Evolutionary conservation across 2,113 vertebrate genomes (phyloP).

Genomic region (Halcyon malimbica): DNA sequence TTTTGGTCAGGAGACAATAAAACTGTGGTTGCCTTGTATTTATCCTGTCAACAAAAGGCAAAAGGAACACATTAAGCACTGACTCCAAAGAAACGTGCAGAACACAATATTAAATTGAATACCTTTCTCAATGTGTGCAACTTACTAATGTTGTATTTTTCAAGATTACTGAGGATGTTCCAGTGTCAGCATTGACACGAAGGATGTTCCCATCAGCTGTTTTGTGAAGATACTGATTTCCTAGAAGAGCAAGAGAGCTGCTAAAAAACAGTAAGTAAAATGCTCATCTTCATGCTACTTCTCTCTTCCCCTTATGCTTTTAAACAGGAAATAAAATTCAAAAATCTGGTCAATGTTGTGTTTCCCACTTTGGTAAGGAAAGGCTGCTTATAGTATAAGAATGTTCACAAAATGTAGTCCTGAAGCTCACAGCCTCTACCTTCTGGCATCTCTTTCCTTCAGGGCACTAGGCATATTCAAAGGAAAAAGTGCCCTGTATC

Average conservation of each 20-base stretch:
- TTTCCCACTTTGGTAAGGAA: background rate
- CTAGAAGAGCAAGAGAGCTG: constrained; percentile 61
- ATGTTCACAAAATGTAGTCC: background rate
- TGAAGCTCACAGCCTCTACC: background rate
- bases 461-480: background rate
- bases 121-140: constrained; percentile 22
- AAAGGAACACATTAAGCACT: constrained; percentile 3
- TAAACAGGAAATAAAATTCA: background rate
- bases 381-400: background rate
- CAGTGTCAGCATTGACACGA: constrained; percentile 25
- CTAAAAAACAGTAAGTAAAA: background rate
- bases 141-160: constrained; percentile 78
- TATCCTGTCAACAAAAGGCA: constrained; percentile 64
- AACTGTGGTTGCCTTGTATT: constrained; percentile 59
- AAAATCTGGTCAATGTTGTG: background rate
- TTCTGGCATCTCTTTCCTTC: background rate
- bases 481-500: background rate
- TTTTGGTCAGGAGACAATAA: constrained; percentile 71
- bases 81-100: background rate
- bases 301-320: background rate
- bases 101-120: background rate
- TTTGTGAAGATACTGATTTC: constrained; percentile 76
- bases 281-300: background rate
- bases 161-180: constrained; percentile 60
- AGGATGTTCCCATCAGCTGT: constrained; percentile 65